These are phyloP conservation scores for Agelas oroides DNA, from an alignment of 37 sponge, comb jelly and placozoan genomes.

Conservation along the genomic window DNA sequence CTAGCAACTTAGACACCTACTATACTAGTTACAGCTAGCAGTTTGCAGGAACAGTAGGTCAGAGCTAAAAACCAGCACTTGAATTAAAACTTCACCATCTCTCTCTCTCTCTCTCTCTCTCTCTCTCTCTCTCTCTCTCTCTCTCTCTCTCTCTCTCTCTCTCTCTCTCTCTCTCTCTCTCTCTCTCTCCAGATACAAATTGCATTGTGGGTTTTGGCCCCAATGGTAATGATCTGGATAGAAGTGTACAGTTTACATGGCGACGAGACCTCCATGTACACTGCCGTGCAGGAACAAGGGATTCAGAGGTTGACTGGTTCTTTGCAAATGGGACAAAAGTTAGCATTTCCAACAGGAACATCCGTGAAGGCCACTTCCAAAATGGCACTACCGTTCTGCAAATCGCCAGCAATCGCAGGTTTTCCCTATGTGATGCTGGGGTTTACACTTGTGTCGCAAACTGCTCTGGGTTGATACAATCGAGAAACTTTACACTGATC, in stretches of 20 bases:
- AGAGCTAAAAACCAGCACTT: too few species aligned
- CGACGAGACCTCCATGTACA: conserved; percentile 13
- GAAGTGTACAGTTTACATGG: neutral
- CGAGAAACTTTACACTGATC: conserved; percentile 17
- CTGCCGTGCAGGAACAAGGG: neutral
- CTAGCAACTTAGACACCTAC: too few species aligned
- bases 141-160: too few species aligned
- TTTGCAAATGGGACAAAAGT: conserved; percentile 24
- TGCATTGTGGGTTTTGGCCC: conserved; percentile 17
- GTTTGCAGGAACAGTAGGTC: too few species aligned
- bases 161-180: too few species aligned
- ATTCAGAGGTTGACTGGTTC: conserved; percentile 20
- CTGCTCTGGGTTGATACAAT: neutral
- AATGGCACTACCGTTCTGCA: conserved; percentile 47
- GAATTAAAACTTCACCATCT: too few species aligned
- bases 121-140: too few species aligned
- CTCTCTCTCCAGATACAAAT: too few species aligned
- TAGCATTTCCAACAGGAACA: conserved; percentile 13
- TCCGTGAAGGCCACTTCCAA: conserved; percentile 14
- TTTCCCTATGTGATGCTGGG: conserved; percentile 21
- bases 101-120: too few species aligned
- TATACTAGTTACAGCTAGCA: too few species aligned
- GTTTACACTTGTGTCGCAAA: conserved; percentile 36
- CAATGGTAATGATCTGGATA: conserved; percentile 39
- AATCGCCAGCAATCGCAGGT: neutral